Evolutionary conservation across 37 sponge, comb jelly and placozoan species (phyloP), one percentile per base, ranked within the genome.

Genomic region (Beroe forskalii): DNA sequence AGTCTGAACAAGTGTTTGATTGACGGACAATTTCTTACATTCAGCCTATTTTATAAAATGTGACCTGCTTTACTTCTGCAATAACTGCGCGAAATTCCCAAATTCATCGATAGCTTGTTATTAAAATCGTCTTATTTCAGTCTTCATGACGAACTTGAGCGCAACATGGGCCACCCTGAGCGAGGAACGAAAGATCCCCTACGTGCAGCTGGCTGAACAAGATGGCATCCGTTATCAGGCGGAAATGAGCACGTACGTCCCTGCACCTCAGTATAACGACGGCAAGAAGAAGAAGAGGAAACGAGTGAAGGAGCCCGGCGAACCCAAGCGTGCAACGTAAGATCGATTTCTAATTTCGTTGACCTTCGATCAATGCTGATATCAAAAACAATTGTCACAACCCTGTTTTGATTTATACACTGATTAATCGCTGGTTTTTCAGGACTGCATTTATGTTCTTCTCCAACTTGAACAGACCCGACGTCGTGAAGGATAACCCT

Each of bases 281-380:
- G 72, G 72, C 17, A 69, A 69, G 32, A 69, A 69, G 72, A 80
- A 80, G 86, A 80, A 80, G 86, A 80, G 30, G 86, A 80, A 80
- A 25, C 28, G 86, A 27, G 86, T 80, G 40, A 80, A 80, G 86
- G 86, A 80, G 55, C 86, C 86, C 31, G 86, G 86, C 25, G 86
- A 80, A 27, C 86, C 86, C 20, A 80, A 80, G 27, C 44, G 86
- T 28, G 86, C 86, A 42, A 80, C 86, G 86, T 80, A 23, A 80
- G 86, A 17, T 80, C 37, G 23, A 17, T 80, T 37, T 72, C 35
- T 30, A 63, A 63, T 63, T 17, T 9, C 60, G 17, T 55, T 9
- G 60, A 55, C 9, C 17, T 55, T 55, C 17, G 60, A n/a, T 20
- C 17, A 55, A 55, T 55, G 9, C 60, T 55, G 60, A 55, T 55